Base-by-base conservation (phyloP, 2,797 vertebrate genomes). In the Karalla daura region DNA sequence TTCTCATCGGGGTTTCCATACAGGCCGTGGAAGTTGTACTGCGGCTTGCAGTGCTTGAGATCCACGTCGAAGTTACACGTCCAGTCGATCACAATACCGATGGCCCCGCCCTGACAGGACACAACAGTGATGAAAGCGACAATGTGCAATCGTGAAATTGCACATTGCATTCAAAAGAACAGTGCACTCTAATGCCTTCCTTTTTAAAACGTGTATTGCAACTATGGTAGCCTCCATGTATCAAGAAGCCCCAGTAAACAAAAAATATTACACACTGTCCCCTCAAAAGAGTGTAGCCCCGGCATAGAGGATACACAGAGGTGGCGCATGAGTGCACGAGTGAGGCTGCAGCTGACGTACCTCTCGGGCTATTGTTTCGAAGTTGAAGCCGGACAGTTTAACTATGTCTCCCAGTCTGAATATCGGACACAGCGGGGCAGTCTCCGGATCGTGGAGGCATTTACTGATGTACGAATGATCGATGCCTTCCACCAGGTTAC, bases 51-150 rank as follows among this genome's bases (percentile, higher is more conserved):
- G 63, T 96, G 63, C 7, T 40, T 89, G 2, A 93, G 14, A 0
- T 90, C 78, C 87, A 93, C 78, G 63, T 99, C 98, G 0, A 99
- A 86, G 91, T 99, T 95, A 43, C 97, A 99, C 1, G 95, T 86
- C 98, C 98, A 99, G 78, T 96, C 94, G 2, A 99, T 90, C 55
- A 96, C 94, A 70, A 99, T 95, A 2, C 96, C 95, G 5, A 99
- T 95, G 52, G 95, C 93, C 8, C 96, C 97, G 0, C 98, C 98
- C 98, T 99, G 89, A 56, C 36, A 11, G 45, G 37, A 73, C n/a
- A n/a, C n/a, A n/a, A n/a, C 21, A 61, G 9, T 7, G 32, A 25
- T 7, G 41, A 10, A 24, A 2, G 2, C n/a, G 4, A 14, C 9
- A 30, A 2, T 23, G 3, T 12, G 35, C 12, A 37, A 14, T 14